Percentiles rank a stretch among this genome's conserved stretches.
phyloP scores from a whole-genome alignment of 2,113 vertebrate species.

The Nothocercus julius region DNA sequence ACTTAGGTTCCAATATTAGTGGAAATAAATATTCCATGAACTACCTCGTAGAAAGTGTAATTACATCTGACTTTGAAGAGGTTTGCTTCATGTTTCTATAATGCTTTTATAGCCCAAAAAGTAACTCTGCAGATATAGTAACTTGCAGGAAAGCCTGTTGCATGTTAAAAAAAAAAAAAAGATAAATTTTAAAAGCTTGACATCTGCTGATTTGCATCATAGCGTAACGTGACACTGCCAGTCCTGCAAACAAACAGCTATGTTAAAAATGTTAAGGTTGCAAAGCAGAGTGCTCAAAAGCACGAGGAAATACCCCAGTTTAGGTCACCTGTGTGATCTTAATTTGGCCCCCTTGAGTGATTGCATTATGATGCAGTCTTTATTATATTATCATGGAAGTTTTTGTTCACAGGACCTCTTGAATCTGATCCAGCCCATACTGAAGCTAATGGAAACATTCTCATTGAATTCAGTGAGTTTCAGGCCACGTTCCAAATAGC shows the following conservation, averaged over 20 bases:
- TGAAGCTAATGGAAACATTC: slow-evolving; percentile 46
- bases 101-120: slow-evolving; percentile 27
- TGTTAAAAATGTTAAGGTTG: slow-evolving; percentile 14
- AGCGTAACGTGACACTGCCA: background rate
- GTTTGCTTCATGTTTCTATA: slow-evolving; percentile 21
- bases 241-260: background rate
- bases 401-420: slow-evolving; percentile 39
- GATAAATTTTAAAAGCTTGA: slow-evolving; percentile 20
- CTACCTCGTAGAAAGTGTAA: slow-evolving; percentile 1
- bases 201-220: slow-evolving; percentile 24
- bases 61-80: slow-evolving; percentile 43
- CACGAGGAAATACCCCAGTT: background rate
- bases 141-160: background rate
- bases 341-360: slow-evolving; percentile 8
- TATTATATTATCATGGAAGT: slow-evolving; percentile 12
- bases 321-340: slow-evolving; percentile 1
- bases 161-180: background rate
- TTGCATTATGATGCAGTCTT: background rate
- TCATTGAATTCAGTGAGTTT: slow-evolving; percentile 35
- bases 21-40: slow-evolving; percentile 68
- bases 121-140: background rate
- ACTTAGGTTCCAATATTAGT: slow-evolving; percentile 60
- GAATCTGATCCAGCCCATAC: slow-evolving; percentile 25
- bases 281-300: slow-evolving; percentile 10
- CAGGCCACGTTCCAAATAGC: slow-evolving; percentile 17